phyloP scores from a whole-genome alignment of 2,888 invertebrate species.

The Stenurella melanura region DNA sequence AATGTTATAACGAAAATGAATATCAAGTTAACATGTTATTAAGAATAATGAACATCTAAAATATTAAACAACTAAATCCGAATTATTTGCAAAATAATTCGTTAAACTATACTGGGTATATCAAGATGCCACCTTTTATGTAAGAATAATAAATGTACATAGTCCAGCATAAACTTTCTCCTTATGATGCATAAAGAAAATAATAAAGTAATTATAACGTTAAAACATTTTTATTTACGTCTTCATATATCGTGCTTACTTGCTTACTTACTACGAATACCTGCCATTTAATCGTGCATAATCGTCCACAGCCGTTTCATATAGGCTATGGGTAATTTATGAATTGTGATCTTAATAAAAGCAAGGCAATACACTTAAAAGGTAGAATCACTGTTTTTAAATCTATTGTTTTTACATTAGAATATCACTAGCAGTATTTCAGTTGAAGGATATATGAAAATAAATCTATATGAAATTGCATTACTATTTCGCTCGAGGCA shows the following conservation, averaged over 20 bases:
- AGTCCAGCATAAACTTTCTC: neutral
- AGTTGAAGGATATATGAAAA: too few species aligned
- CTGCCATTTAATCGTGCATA: neutral
- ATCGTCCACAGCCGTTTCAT: neutral
- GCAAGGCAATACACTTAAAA: neutral
- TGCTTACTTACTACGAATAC: neutral
- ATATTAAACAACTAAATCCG: neutral
- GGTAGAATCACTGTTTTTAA: neutral
- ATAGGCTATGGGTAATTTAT: neutral
- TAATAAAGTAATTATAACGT: neutral
- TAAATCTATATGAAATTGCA: too few species aligned
- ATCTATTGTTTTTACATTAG: too few species aligned
- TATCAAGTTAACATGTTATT: too few species aligned
- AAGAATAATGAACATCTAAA: neutral
- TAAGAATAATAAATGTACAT: neutral
- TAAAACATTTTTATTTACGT: neutral
- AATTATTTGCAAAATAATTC: neutral
- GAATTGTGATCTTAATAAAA: neutral
- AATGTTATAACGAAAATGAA: too few species aligned
- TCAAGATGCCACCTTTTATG: neutral
- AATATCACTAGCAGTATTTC: too few species aligned
- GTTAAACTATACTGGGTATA: neutral
- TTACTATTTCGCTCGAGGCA: too few species aligned
- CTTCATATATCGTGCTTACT: neutral
- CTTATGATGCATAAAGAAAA: neutral